Percentiles rank a stretch among this genome's conserved stretches.
These are phyloP conservation scores for Frieseomelitta varia DNA, from an alignment of 1,140 invertebrate species.

Conservation along the genomic window DNA sequence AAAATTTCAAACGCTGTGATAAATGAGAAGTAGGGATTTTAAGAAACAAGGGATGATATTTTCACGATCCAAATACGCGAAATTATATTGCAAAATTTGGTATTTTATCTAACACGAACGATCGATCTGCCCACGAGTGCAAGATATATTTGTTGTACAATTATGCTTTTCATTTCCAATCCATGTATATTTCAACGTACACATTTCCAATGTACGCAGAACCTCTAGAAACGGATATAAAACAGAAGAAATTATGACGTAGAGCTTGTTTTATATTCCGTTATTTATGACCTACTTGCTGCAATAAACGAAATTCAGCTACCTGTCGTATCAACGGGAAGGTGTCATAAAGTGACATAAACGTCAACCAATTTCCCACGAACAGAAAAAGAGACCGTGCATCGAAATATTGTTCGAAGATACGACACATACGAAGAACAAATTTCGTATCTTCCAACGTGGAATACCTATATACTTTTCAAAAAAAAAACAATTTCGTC, in stretches of 20 bases:
- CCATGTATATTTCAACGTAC: neutral
- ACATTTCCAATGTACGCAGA: neutral
- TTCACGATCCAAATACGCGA: neutral
- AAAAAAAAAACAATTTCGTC: neutral
- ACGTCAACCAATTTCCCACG: neutral
- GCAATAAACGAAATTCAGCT: constrained; percentile 20
- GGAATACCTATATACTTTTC: neutral
- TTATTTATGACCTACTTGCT: constrained; percentile 8
- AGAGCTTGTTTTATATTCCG: constrained; percentile 20
- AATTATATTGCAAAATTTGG: neutral
- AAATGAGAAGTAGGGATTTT: neutral
- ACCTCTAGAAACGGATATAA: neutral
- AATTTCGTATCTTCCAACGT: neutral
- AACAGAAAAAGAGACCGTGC: neutral
- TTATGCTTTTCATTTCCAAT: neutral
- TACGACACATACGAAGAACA: neutral
- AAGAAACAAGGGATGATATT: neutral
- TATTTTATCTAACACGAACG: neutral
- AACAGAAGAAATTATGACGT: neutral
- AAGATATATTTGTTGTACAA: neutral
- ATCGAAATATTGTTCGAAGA: neutral
- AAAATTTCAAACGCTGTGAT: neutral
- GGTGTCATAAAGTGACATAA: neutral
- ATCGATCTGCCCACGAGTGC: neutral
- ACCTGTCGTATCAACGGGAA: neutral